Evolutionary conservation across 2,888 invertebrate species (phyloP).

Genomic region (Teleiodes luculella): DNA sequence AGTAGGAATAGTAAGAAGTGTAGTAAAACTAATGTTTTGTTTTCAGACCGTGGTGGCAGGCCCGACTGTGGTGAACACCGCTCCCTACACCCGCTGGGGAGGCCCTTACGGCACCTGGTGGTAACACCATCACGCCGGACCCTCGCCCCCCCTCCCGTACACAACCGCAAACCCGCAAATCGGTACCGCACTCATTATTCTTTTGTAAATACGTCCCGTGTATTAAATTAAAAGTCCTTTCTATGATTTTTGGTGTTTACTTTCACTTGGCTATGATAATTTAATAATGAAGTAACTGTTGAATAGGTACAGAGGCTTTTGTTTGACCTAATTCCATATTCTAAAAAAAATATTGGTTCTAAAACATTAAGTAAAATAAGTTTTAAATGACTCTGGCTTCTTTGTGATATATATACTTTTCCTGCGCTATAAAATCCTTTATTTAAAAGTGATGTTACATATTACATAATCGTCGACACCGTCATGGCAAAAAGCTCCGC

Average conservation of each 20-base stretch:
- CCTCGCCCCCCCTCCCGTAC: background rate
- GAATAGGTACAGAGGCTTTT: too few relatives aligned
- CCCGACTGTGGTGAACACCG: slow-evolving; percentile 59
- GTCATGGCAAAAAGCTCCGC: too few relatives aligned
- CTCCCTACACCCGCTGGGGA: slow-evolving; percentile 28
- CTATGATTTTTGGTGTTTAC: background rate
- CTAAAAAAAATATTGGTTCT: background rate
- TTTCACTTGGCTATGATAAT: too few relatives aligned
- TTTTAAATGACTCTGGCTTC: too few relatives aligned
- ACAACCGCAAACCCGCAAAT: background rate
- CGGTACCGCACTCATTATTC: background rate
- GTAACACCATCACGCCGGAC: background rate
- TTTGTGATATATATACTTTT: too few relatives aligned
- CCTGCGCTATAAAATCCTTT: too few relatives aligned
- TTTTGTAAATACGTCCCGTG: slow-evolving; percentile 17
- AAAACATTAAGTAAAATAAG: too few relatives aligned
- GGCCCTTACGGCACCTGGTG: background rate
- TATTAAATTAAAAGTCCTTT: slow-evolving; percentile 9
- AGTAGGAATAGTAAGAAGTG: too few relatives aligned
- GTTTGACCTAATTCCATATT: background rate
- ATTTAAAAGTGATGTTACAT: too few relatives aligned
- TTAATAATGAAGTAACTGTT: too few relatives aligned
- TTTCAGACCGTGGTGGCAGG: slow-evolving; percentile 65
- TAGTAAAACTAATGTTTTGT: background rate
- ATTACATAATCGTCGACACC: too few relatives aligned